phyloP scores from a whole-genome alignment of 92 coral and sea anemone species.

The Zoanthus sansibaricus region DNA sequence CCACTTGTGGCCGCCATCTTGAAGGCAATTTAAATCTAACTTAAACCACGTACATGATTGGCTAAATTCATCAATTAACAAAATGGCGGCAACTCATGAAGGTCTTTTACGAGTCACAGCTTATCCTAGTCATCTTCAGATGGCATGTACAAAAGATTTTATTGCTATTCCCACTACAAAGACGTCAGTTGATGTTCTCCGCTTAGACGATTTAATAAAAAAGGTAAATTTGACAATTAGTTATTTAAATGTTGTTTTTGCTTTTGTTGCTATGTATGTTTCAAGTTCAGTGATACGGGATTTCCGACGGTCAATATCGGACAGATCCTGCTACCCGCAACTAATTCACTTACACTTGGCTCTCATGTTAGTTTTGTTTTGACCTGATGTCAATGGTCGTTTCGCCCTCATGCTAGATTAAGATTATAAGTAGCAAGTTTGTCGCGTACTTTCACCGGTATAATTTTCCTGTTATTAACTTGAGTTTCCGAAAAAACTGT shows the following conservation, averaged over 20 bases:
- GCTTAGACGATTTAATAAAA: constrained; percentile 69
- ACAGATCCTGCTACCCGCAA: background rate
- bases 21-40: background rate
- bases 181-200: constrained; percentile 79
- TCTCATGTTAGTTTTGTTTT: background rate
- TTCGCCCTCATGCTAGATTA: no score
- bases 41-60: constrained; percentile 13
- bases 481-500: no score
- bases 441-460: no score
- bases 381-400: no score
- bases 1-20: constrained; percentile 27
- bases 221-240: constrained; percentile 57
- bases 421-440: background rate
- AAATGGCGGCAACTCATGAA: constrained; percentile 92
- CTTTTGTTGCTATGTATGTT: constrained; percentile 2
- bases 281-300: background rate
- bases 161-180: constrained; percentile 80
- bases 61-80: constrained; percentile 56
- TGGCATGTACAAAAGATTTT: constrained; percentile 68
- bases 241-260: background rate
- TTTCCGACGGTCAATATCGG: background rate
- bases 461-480: no score
- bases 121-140: constrained; percentile 65
- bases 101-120: constrained; percentile 71
- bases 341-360: background rate